phyloP scores from a whole-genome alignment of 2,113 vertebrate species.

The Hydrolagus affinis region DNA sequence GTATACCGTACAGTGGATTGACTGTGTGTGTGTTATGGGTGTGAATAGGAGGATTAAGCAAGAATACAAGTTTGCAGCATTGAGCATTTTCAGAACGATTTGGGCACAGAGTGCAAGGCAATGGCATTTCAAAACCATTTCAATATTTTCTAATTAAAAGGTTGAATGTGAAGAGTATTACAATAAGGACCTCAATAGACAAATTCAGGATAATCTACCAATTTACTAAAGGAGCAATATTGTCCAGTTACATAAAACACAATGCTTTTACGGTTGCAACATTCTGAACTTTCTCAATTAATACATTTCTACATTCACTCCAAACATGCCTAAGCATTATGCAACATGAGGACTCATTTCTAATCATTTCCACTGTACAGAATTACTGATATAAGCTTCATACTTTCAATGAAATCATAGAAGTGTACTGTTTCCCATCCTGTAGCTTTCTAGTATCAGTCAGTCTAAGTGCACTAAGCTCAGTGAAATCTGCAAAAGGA shows the following conservation, averaged over 20 bases:
- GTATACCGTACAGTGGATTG: too few species aligned
- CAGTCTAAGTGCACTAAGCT: background rate
- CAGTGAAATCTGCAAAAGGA: background rate
- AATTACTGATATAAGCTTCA: background rate
- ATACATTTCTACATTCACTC: conserved; percentile 2
- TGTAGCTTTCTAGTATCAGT: background rate
- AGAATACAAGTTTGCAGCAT: too few species aligned
- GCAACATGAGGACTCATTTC: background rate
- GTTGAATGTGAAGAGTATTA: too few species aligned
- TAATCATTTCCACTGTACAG: background rate
- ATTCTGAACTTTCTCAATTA: background rate
- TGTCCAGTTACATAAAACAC: background rate
- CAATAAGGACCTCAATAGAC: too few species aligned
- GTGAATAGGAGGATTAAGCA: too few species aligned
- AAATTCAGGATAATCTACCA: background rate
- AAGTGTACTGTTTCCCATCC: background rate
- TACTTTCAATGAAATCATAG: background rate
- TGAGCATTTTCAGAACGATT: too few species aligned
- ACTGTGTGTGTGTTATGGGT: too few species aligned
- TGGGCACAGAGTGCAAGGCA: too few species aligned
- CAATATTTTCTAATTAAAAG: too few species aligned
- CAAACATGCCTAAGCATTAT: background rate
- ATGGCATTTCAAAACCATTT: too few species aligned
- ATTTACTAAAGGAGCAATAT: background rate
- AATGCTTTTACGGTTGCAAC: background rate